Evolutionary conservation across 2,797 vertebrate species (phyloP).

Genomic region (Ceyx erithaca): DNA sequence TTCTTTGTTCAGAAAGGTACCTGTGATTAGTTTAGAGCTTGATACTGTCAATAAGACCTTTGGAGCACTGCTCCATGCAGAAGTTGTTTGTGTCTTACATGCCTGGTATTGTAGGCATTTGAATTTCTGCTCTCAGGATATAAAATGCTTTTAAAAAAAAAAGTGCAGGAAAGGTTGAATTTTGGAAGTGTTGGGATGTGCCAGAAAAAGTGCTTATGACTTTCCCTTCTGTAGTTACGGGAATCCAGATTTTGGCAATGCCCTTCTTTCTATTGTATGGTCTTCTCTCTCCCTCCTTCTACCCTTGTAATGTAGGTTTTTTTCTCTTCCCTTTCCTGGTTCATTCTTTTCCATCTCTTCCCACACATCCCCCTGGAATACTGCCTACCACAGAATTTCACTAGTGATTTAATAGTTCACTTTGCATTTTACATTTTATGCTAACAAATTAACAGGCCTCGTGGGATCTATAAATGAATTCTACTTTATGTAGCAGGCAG

Average conservation of each 20-base stretch:
- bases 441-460: slow-evolving; percentile 46
- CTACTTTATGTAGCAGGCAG: background rate
- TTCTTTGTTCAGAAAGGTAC: background rate
- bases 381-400: background rate
- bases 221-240: background rate
- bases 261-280: background rate
- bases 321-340: background rate
- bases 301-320: background rate
- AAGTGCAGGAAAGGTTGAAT: background rate
- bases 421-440: slow-evolving; percentile 35
- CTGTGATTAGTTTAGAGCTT: background rate
- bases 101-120: background rate
- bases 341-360: background rate
- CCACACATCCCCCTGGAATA: background rate
- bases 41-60: background rate
- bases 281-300: background rate
- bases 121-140: background rate
- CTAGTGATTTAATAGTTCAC: background rate
- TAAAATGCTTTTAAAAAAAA: background rate
- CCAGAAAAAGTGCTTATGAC: background rate
- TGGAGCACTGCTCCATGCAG: background rate
- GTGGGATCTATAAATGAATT: slow-evolving; percentile 1
- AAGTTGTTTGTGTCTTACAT: background rate
- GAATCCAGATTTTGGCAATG: background rate
- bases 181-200: background rate